phyloP scores from a whole-genome alignment of 2,888 invertebrate species.

The Thera britannica region DNA sequence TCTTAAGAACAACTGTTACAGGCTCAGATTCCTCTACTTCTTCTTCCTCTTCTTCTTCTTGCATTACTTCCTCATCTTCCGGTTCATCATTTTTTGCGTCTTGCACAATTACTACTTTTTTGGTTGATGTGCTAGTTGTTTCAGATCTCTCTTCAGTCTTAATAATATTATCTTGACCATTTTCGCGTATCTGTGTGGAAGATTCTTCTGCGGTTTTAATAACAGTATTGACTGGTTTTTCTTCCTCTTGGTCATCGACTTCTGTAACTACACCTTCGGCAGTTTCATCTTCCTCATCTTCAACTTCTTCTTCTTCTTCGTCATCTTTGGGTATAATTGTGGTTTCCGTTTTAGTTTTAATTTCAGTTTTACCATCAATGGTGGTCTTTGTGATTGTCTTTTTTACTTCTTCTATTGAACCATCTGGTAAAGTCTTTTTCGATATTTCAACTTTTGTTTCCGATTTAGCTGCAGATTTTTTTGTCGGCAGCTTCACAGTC shows the following conservation, averaged over 20 bases:
- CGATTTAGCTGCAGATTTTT: slow-evolving; percentile 73
- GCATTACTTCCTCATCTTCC: slow-evolving; percentile 49
- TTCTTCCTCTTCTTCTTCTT: slow-evolving; percentile 48
- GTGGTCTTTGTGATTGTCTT: slow-evolving; percentile 77
- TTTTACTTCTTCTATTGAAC: slow-evolving; percentile 72
- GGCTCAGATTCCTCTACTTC: slow-evolving; percentile 50
- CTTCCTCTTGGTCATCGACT: slow-evolving; percentile 44
- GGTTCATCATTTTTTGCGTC: slow-evolving; percentile 56
- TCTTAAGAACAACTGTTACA: slow-evolving; percentile 50
- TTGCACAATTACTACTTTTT: slow-evolving; percentile 67
- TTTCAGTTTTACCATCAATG: slow-evolving; percentile 75
- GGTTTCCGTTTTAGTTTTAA: slow-evolving; percentile 75
- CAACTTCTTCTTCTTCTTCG: slow-evolving; percentile 61
- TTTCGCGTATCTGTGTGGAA: slow-evolving; percentile 47
- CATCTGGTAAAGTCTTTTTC: slow-evolving; percentile 72
- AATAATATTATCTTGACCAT: slow-evolving; percentile 54
- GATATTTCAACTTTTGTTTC: slow-evolving; percentile 77
- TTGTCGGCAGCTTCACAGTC: slow-evolving; percentile 70
- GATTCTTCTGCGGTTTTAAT: slow-evolving; percentile 44
- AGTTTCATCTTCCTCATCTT: slow-evolving; percentile 58
- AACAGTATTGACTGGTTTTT: slow-evolving; percentile 44
- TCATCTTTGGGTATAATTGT: slow-evolving; percentile 70
- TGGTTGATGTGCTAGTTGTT: slow-evolving; percentile 61
- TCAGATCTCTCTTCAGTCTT: slow-evolving; percentile 70
- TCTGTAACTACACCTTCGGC: slow-evolving; percentile 47